Percentiles rank a stretch among this genome's conserved stretches.
These are phyloP conservation scores for Lepus europaeus DNA, from an alignment of 2,113 vertebrate genomes.

Conservation along the genomic window DNA sequence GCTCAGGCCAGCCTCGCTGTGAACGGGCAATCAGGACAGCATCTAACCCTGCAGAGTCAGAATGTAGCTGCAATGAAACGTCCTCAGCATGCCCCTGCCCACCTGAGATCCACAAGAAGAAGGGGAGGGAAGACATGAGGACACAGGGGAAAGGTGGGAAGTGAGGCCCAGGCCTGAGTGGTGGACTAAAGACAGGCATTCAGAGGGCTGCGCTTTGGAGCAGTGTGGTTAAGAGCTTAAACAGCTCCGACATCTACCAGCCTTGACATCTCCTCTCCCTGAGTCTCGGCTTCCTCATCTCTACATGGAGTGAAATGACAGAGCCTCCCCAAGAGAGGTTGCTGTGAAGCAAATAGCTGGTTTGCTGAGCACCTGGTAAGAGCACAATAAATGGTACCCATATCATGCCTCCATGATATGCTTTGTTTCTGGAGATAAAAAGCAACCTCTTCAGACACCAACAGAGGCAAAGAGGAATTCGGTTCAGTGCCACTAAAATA, in stretches of 20 bases:
- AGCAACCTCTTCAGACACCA: constrained; percentile 36
- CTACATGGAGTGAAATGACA: not conserved
- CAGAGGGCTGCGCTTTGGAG: not conserved
- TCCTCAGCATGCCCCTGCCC: not conserved
- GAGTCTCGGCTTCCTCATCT: not conserved
- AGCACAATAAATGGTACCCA: not conserved
- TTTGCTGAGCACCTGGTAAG: not conserved
- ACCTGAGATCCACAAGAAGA: not conserved
- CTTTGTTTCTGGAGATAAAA: constrained; percentile 32
- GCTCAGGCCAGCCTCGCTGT: not conserved
- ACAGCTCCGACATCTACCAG: not conserved
- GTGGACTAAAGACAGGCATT: not conserved
- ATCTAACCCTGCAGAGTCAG: not conserved
- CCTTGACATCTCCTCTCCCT: not conserved
- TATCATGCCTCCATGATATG: not conserved
- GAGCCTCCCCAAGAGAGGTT: not conserved
- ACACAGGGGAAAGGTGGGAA: not conserved
- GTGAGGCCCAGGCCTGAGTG: not conserved
- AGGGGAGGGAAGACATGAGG: not conserved
- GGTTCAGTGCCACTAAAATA: constrained; percentile 58
- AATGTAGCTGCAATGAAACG: not conserved
- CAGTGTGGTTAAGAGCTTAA: not conserved
- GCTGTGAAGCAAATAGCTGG: not conserved
- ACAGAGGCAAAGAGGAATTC: constrained; percentile 52
- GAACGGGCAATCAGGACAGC: not conserved